A percentile compares a stretch with the other conserved stretches of the same genome.
phyloP scores from a whole-genome alignment of 2,113 vertebrate genomes.

The Xyrauchen texanus region DNA sequence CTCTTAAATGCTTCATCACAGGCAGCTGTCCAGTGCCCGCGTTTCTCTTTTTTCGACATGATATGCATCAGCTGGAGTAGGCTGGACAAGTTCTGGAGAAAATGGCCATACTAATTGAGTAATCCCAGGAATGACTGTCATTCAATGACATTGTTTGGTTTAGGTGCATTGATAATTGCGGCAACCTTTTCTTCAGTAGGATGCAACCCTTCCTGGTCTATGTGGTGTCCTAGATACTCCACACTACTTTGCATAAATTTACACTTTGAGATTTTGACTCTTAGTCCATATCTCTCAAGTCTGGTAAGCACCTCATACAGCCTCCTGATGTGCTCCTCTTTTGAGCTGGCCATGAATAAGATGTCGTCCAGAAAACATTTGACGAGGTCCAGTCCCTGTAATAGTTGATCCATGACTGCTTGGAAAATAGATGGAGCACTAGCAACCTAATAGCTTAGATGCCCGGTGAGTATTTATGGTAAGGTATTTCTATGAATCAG shows the following conservation, averaged over 20 bases:
- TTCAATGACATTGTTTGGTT: not conserved
- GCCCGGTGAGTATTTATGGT: too few relatives aligned
- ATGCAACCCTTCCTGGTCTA: slow-evolving; percentile 21
- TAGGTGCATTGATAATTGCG: slow-evolving; percentile 1
- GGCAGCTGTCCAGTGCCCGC: slow-evolving; percentile 14
- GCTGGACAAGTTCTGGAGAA: slow-evolving; percentile 18
- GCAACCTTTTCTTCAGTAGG: slow-evolving; percentile 30
- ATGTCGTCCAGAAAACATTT: slow-evolving; percentile 41
- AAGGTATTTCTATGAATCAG: too few relatives aligned
- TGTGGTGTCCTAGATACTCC: slow-evolving; percentile 29
- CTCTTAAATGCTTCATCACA: slow-evolving; percentile 2
- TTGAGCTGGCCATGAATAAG: slow-evolving; percentile 25
- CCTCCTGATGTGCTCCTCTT: slow-evolving; percentile 32
- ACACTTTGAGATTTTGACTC: slow-evolving; percentile 35
- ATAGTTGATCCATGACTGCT: slow-evolving; percentile 33
- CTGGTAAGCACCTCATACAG: slow-evolving; percentile 25
- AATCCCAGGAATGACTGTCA: slow-evolving; percentile 14
- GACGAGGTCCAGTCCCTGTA: slow-evolving; percentile 23
- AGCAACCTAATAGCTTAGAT: too few relatives aligned
- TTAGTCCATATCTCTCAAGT: slow-evolving; percentile 13
- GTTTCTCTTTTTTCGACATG: slow-evolving; percentile 4
- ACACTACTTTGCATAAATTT: not conserved
- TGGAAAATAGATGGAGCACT: slow-evolving; percentile 21
- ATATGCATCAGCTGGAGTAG: slow-evolving; percentile 3
- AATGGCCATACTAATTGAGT: slow-evolving; percentile 23